Conservation (phyloP, 2,888 invertebrate species). For the Drosophila lacicola region DNA sequence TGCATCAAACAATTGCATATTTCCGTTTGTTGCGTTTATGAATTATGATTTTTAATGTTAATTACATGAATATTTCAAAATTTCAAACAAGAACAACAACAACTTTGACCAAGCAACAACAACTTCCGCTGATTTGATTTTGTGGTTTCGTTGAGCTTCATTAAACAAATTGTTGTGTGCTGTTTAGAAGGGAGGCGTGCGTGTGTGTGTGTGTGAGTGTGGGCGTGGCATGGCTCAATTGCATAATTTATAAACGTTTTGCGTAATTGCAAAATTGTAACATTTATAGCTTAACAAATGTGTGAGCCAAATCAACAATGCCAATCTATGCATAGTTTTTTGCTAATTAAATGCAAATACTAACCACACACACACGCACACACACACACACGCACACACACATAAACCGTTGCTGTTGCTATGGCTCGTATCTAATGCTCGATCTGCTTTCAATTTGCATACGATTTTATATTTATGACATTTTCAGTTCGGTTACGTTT, state of each 20-base stretch:
- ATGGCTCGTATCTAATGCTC: slow-evolving; percentile 50
- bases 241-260: slow-evolving; percentile 75
- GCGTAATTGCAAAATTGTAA: slow-evolving; percentile 73
- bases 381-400: not conserved
- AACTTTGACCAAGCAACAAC: slow-evolving; percentile 30
- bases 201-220: not conserved
- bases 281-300: slow-evolving; percentile 65
- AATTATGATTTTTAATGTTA: slow-evolving; percentile 76
- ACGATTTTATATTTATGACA: slow-evolving; percentile 79
- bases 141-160: slow-evolving; percentile 70
- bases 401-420: not conserved
- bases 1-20: slow-evolving; percentile 59
- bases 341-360: slow-evolving; percentile 79
- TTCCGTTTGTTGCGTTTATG: slow-evolving; percentile 60
- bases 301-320: slow-evolving; percentile 52
- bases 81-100: slow-evolving; percentile 26
- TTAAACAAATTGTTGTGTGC: slow-evolving; percentile 61
- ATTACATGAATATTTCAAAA: slow-evolving; percentile 70
- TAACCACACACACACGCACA: slow-evolving; percentile 2
- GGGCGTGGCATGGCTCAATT: slow-evolving; percentile 22
- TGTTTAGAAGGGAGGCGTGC: not conserved
- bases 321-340: slow-evolving; percentile 66
- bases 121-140: slow-evolving; percentile 78
- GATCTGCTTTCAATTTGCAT: slow-evolving; percentile 74
- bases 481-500: slow-evolving; percentile 42